phyloP scores from a whole-genome alignment of 2,797 vertebrate species.

The Coregonus ussuriensis region DNA sequence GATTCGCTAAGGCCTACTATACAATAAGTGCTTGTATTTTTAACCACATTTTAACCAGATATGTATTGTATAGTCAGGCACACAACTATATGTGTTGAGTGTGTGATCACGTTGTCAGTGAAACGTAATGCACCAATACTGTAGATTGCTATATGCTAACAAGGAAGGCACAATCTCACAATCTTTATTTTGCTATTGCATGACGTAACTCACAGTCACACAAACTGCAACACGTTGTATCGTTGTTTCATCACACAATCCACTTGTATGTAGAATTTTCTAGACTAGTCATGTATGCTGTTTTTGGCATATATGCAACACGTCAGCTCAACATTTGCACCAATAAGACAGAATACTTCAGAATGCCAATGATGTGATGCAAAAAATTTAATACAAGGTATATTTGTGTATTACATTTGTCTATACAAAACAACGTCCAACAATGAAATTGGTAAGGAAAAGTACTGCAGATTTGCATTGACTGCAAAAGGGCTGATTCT shows the following conservation, averaged over 20 bases:
- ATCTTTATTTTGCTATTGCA: not conserved
- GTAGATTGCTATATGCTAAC: not conserved
- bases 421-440: not conserved
- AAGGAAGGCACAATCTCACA: not conserved
- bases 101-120: not conserved
- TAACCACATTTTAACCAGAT: not conserved
- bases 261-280: not conserved
- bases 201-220: not conserved
- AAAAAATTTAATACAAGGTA: not conserved
- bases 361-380: not conserved
- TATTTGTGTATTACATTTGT: constrained; percentile 10
- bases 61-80: not conserved
- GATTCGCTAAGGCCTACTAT: not conserved
- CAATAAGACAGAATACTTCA: not conserved
- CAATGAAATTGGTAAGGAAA: too few relatives aligned
- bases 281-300: not conserved
- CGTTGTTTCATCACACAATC: not conserved
- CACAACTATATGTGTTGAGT: not conserved
- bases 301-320: constrained; percentile 4
- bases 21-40: not conserved
- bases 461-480: not conserved
- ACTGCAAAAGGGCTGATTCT: not conserved
- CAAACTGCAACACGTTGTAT: constrained; percentile 2
- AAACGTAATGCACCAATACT: not conserved
- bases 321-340: constrained; percentile 1